Evolutionary conservation across 1,140 invertebrate genomes (phyloP).

Genomic region (Eurosta solidaginis): DNA sequence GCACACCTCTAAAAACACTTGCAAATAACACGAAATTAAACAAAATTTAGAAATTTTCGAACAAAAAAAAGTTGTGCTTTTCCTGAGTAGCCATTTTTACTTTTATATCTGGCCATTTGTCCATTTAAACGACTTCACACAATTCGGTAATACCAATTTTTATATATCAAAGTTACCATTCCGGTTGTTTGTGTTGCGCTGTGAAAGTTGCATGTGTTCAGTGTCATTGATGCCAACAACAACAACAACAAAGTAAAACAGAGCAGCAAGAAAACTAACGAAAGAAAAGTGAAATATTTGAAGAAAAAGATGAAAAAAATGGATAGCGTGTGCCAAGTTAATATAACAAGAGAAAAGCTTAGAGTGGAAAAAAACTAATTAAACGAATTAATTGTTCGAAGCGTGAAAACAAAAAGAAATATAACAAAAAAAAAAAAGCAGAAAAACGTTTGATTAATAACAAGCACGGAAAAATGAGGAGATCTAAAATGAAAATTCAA

Average conservation of each 20-base stretch:
- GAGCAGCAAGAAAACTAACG: background rate
- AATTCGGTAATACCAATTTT: slow-evolving; percentile 3
- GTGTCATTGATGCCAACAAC: slow-evolving; percentile 25
- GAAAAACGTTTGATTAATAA: too few relatives aligned
- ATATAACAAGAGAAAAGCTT: background rate
- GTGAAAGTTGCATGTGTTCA: slow-evolving; percentile 23
- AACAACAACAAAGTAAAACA: background rate
- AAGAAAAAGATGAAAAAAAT: too few relatives aligned
- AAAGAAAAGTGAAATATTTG: slow-evolving; percentile 26
- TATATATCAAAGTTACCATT: slow-evolving; percentile 7
- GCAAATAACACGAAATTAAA: too few relatives aligned
- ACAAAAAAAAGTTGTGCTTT: background rate
- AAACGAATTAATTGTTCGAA: background rate
- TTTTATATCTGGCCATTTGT: background rate
- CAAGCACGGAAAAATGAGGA: too few relatives aligned
- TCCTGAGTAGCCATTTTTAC: background rate
- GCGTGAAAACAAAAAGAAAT: background rate
- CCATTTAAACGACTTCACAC: background rate
- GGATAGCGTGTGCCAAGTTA: background rate
- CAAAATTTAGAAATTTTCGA: too few relatives aligned
- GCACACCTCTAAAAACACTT: too few relatives aligned
- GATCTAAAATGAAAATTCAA: too few relatives aligned
- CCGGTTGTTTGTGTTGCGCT: background rate
- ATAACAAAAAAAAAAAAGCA: background rate
- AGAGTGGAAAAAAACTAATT: background rate